These are phyloP conservation scores for Nylanderia fulva DNA, from an alignment of 1,140 invertebrate genomes.

Conservation along the genomic window DNA sequence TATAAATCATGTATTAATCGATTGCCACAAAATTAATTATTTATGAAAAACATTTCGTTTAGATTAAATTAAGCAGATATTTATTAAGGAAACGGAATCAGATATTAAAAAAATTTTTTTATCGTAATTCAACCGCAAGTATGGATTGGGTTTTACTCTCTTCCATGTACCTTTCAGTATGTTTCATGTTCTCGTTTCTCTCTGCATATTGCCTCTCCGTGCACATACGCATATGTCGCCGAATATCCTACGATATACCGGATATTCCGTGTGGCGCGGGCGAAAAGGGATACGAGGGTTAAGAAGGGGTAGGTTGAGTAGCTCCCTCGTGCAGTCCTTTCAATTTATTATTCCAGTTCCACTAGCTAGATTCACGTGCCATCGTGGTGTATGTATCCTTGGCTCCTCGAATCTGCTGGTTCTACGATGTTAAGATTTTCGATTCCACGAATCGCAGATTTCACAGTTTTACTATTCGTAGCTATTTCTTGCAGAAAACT, in stretches of 20 bases:
- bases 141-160: conserved; percentile 45
- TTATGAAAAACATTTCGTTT: neutral
- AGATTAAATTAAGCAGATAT: neutral
- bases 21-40: neutral
- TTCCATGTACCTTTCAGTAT: conserved; percentile 54
- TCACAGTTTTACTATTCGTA: neutral
- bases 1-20: conserved; percentile 1
- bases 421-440: conserved; percentile 37
- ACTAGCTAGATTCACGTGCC: conserved; percentile 38
- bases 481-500: neutral
- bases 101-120: neutral
- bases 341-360: conserved; percentile 58
- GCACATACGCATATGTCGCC: conserved; percentile 81
- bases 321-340: conserved; percentile 46
- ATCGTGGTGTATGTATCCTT: conserved; percentile 16
- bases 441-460: conserved; percentile 26
- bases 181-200: conserved; percentile 53
- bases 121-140: conserved; percentile 10
- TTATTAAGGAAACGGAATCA: neutral
- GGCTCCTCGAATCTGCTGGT: conserved; percentile 33
- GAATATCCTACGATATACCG: conserved; percentile 72
- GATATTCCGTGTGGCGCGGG: conserved; percentile 66
- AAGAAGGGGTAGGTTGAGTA: conserved; percentile 42
- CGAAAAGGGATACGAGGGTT: conserved; percentile 41
- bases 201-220: conserved; percentile 78